A percentile compares a stretch with the other conserved stretches of the same genome.
phyloP scores from a whole-genome alignment of 2,113 vertebrate genomes.

The Chrysemys picta region DNA sequence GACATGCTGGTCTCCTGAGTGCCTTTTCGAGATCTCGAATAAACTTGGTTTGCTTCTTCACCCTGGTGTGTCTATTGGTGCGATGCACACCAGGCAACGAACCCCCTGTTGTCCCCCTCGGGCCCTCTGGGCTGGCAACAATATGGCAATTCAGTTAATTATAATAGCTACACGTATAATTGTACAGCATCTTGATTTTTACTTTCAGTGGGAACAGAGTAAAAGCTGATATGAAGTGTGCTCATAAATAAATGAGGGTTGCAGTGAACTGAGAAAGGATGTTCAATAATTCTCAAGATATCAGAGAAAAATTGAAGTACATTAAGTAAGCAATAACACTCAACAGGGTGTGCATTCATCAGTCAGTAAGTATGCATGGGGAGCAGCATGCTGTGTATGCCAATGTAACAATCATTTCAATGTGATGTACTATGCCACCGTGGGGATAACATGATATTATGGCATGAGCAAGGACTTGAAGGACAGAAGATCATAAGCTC shows the following conservation, averaged over 20 bases:
- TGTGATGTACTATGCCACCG: rapidly evolving
- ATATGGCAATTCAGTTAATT: conserved; percentile 37
- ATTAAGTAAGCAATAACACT: conserved; percentile 60
- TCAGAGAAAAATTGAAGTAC: conserved; percentile 39
- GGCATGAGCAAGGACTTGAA: rapidly evolving
- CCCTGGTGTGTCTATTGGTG: no score
- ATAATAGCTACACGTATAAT: conserved; percentile 23
- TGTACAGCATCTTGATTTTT: conserved; percentile 29
- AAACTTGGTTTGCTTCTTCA: no score
- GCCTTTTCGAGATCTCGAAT: no score
- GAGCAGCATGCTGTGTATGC: conserved; percentile 33
- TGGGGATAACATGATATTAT: neutral
- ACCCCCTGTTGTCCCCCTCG: no score
- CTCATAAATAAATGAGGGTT: conserved; percentile 46
- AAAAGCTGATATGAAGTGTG: conserved; percentile 9
- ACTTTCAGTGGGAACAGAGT: rapidly evolving
- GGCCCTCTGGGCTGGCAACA: no score
- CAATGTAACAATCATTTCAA: conserved; percentile 10
- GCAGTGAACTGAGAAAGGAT: conserved; percentile 30
- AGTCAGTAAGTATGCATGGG: conserved; percentile 33
- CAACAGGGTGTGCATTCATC: conserved; percentile 44
- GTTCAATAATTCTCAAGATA: conserved; percentile 50
- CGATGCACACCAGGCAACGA: no score
- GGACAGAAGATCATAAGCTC: rapidly evolving
- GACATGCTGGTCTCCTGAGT: no score